Conservation (phyloP, 2,113 vertebrate species). For the Miniopterus natalensis region DNA sequence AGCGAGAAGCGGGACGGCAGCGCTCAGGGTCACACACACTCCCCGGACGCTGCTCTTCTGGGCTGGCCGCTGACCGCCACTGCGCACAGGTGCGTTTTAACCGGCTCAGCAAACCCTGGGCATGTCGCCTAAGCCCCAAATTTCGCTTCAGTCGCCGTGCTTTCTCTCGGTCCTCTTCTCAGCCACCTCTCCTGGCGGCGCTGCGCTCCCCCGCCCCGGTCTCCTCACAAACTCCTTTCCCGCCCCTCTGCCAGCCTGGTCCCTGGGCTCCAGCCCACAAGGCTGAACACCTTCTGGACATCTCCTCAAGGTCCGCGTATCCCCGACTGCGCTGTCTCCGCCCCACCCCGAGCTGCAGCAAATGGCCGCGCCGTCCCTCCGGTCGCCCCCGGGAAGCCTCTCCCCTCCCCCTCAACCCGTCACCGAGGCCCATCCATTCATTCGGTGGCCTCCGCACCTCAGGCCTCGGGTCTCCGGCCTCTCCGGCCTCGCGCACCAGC, state of each 20-base stretch:
- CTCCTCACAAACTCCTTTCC: background rate
- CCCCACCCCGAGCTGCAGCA: fast-evolving
- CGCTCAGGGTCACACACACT: background rate
- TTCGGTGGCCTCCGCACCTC: background rate
- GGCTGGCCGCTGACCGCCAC: background rate
- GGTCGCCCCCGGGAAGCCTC: background rate
- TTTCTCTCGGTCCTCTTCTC: background rate
- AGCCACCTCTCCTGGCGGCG: too few relatives aligned
- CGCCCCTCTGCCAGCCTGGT: background rate
- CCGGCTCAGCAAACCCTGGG: background rate
- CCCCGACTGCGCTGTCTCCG: background rate
- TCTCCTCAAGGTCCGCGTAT: background rate
- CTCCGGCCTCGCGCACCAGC: background rate
- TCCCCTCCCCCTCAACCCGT: fast-evolving
- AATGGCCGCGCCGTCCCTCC: background rate
- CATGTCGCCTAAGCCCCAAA: background rate
- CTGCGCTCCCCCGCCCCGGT: background rate
- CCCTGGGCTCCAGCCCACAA: background rate
- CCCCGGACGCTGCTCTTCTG: background rate
- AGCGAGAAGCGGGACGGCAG: too few relatives aligned
- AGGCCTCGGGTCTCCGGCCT: background rate
- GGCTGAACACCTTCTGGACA: background rate
- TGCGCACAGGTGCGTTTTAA: background rate
- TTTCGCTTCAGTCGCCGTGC: background rate
- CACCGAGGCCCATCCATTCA: background rate